Evolutionary conservation across 37 sponge, comb jelly and placozoan genomes (phyloP), one percentile per base, ranked within the genome.

Genomic region (Haliclona indistincta): DNA sequence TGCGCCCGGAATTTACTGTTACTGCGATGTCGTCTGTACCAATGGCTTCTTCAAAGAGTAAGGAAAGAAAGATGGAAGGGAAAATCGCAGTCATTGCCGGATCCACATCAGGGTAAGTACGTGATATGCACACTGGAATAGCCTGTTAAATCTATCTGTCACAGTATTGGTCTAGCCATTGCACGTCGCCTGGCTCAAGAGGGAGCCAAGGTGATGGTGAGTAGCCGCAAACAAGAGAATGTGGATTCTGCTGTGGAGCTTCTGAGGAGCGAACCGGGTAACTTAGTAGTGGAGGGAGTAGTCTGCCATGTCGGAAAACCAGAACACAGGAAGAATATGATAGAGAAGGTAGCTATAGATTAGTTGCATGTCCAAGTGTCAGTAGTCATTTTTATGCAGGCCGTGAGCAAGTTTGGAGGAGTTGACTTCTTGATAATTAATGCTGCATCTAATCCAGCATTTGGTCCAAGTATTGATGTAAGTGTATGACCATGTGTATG

Each of bases 361-460:
- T n/a, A n/a, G n/a, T n/a, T n/a, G n/a, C n/a, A n/a, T n/a, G n/a
- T n/a, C n/a, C n/a, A n/a, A n/a, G n/a, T n/a, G n/a, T n/a, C n/a
- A n/a, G n/a, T n/a, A n/a, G n/a, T n/a, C n/a, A n/a, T n/a, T n/a
- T n/a, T n/a, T n/a, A n/a, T n/a, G n/a, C 75, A 93, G 91, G 85
- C 94, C 15, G 64, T 93, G 35, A 38, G 56, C 1, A 86, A 30
- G 42, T 95, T 89, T 87, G 99, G 99, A n/a, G 63, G 74, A 30
- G 44, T 98, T n/a, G 96, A 98, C 64, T 93, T 98, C 23, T 39
- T 98, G 52, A 91, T 98, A 32, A 93, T 94, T 54, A 98, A 98
- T 74, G 99, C 94, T 39, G 99, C 93, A 23, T 91, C 87, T 29
- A 98, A 93, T 68, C 99, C 99, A 32, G 37, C 74, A 15, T 73